Evolutionary conservation across 2,113 vertebrate species (phyloP).

Genomic region (human (Homo sapiens)): GRCh38 chr11:9806501-9807000

Average conservation of each 20-base stretch:
- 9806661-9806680: neutral
- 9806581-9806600: neutral
- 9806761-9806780: neutral
- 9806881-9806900: neutral
- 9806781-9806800: neutral
- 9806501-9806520: neutral
- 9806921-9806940: constrained; percentile 10
- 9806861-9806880: neutral
- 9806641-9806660: neutral
- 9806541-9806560: constrained; percentile 25
- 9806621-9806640: neutral
- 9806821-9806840: neutral
- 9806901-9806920: neutral
- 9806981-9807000: neutral
- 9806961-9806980: constrained; percentile 18
- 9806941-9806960: constrained; percentile 23
- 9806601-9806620: constrained; percentile 13
- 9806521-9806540: constrained; percentile 14
- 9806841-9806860: constrained; percentile 2
- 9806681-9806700: neutral
- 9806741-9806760: neutral
- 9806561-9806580: constrained; percentile 45
- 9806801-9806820: constrained; percentile 33
- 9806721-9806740: neutral
- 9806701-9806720: constrained; percentile 10